Evolutionary conservation across 1,140 invertebrate genomes (phyloP), one percentile per base, ranked within the genome.

Genomic region (Brachionus koreanus): DNA sequence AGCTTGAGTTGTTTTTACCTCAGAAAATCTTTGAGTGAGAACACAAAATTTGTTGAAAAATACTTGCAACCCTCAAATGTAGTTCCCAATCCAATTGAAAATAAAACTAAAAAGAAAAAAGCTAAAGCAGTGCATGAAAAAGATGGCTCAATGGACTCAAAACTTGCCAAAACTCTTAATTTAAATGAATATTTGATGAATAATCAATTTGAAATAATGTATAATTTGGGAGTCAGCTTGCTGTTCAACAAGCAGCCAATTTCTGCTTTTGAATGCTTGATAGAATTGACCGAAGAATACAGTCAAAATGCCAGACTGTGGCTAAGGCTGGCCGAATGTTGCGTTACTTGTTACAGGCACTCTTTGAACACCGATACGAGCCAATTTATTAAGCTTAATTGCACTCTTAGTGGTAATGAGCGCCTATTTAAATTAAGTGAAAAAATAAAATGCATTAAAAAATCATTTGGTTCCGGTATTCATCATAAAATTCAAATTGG

Each of bases 251-350:
- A 93, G 57, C 92, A 94, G 84, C 91, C 93, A 2, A 89, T 91
- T 82, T 91, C 93, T 85, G 95, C 96, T 1, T 97, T 98, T 88
- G 94, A 96, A 85, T 96, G 93, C 88, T 91, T 98, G 6, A 92
- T 93, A n/a, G 92, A 95, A 87, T 93, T 93, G 25, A 91, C 95
- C 0, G 92, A 95, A 84, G 92, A 93, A 67, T 94, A 94, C 85
- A 93, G 93, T 79, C 93, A 92, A 84, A 97, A 96, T 89, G 93
- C 95, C 1, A 90, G 94, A 69, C 90, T 98, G 3, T 98, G 96
- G 96, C 87, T 97, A 37, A 90, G 95, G 84, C 90, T 98, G 84
- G 94, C 96, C 0, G 96, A 98, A 88, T 96, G 95, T 86, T 88
- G 87, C 84, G 86, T 89, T 39, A 87, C 86, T 85, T 84, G 84